Evolutionary conservation across 2,113 vertebrate species (phyloP).

Genomic region (Stigmatopora argus): DNA sequence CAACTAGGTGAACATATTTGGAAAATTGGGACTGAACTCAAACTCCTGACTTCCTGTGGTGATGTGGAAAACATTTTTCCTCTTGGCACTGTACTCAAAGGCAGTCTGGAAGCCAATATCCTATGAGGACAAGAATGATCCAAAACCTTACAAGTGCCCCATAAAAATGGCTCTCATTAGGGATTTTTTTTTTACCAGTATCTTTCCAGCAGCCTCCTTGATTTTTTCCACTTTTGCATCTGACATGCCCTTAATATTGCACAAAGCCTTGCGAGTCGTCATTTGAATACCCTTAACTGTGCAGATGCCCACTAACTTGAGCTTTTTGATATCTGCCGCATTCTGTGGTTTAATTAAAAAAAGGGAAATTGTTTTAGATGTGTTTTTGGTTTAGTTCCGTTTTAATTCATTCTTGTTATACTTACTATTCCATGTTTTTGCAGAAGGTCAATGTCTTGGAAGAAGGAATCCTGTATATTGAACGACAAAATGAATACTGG

Average conservation of each 20-base stretch:
- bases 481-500: not conserved
- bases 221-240: conserved; percentile 99
- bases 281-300: conserved; percentile 97
- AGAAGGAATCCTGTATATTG: conserved; percentile 83
- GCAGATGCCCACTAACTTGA: conserved; percentile 94
- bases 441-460: conserved; percentile 94
- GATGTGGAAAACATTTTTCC: conserved; percentile 93
- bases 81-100: conserved; percentile 87
- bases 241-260: conserved; percentile 93
- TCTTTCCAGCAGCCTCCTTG: conserved; percentile 95
- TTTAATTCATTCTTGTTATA: conserved; percentile 43
- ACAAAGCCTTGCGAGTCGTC: conserved; percentile 88
- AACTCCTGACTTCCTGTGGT: conserved; percentile 96
- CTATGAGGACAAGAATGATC: conserved; percentile 55
- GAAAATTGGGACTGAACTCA: conserved; percentile 74
- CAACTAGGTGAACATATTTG: not conserved
- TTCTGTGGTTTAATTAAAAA: conserved; percentile 73
- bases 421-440: conserved; percentile 98
- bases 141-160: not conserved
- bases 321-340: conserved; percentile 92
- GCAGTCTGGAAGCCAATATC: conserved; percentile 91
- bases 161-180: not conserved
- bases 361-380: not conserved
- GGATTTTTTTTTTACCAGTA: conserved; percentile 76
- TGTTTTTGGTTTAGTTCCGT: not conserved